Percentiles rank a stretch among this genome's conserved stretches.
Evolutionary conservation across 2,888 invertebrate genomes (phyloP).

Genomic region (Volucella inanis): DNA sequence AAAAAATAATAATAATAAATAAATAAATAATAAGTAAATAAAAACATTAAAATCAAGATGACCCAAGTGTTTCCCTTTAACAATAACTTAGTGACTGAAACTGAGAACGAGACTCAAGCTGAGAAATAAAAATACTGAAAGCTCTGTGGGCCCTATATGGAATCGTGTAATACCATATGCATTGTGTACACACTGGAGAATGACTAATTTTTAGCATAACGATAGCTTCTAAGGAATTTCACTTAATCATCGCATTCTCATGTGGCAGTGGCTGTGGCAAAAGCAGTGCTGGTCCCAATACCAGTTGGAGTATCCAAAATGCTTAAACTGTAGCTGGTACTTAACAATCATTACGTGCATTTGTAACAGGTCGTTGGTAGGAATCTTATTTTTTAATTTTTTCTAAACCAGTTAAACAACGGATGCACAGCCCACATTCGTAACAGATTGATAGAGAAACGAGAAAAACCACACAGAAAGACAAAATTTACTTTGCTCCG

Average conservation of each 20-base stretch:
- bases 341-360: too few relatives aligned
- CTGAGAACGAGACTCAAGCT: too few relatives aligned
- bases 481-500: slow-evolving; percentile 15
- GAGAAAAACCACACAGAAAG: slow-evolving; percentile 44
- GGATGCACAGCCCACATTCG: slow-evolving; percentile 68
- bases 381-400: slow-evolving; percentile 12
- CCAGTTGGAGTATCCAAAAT: too few relatives aligned
- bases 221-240: slow-evolving; percentile 60
- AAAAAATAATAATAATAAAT: too few relatives aligned
- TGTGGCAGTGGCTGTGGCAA: neutral
- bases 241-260: slow-evolving; percentile 67
- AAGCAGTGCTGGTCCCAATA: too few relatives aligned
- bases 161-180: slow-evolving; percentile 13
- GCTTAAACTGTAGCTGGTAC: too few relatives aligned
- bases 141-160: slow-evolving; percentile 16
- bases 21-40: too few relatives aligned
- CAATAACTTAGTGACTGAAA: slow-evolving; percentile 18
- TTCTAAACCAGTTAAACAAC: slow-evolving; percentile 60
- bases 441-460: slow-evolving; percentile 34
- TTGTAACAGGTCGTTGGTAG: slow-evolving; percentile 40
- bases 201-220: slow-evolving; percentile 63
- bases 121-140: neutral
- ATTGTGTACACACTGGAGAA: slow-evolving; percentile 27
- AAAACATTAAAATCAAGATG: slow-evolving; percentile 37
- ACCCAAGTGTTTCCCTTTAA: slow-evolving; percentile 55